Evolutionary conservation across 2,797 vertebrate species (phyloP).

Genomic region (Rousettus madagascariensis): DNA sequence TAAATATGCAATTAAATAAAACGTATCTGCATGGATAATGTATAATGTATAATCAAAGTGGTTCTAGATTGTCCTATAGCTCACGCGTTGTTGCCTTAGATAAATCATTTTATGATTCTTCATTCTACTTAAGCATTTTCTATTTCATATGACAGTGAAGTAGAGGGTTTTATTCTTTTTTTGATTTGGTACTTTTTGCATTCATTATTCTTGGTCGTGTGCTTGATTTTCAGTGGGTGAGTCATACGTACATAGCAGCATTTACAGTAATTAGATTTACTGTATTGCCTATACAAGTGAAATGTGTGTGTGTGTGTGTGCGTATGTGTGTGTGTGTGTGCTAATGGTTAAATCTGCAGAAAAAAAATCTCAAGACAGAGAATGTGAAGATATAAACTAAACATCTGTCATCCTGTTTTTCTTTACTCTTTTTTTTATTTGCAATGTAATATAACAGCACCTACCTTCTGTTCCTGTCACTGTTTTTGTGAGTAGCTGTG

Average conservation of each 20-base stretch:
- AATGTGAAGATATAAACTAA: not conserved
- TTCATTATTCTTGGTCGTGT: not conserved
- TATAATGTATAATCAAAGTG: not conserved
- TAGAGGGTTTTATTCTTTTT: not conserved
- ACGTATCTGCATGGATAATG: not conserved
- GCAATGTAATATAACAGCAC: not conserved
- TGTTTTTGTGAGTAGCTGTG: not conserved
- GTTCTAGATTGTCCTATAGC: not conserved
- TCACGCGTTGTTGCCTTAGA: not conserved
- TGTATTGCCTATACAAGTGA: not conserved
- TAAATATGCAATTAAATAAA: constrained; percentile 31
- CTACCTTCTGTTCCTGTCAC: not conserved
- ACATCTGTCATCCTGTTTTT: not conserved
- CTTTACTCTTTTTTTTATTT: not conserved
- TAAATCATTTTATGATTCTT: not conserved
- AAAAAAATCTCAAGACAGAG: not conserved
- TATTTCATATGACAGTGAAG: not conserved
- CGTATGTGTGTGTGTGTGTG: not conserved
- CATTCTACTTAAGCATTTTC: not conserved
- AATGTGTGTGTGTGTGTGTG: not conserved
- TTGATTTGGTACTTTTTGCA: not conserved
- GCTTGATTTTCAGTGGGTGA: not conserved
- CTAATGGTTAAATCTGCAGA: not conserved
- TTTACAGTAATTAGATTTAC: not conserved
- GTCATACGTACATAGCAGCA: rapidly evolving